Evolutionary conservation across 2,797 vertebrate species (phyloP).

Genomic region (Salarias fasciatus): DNA sequence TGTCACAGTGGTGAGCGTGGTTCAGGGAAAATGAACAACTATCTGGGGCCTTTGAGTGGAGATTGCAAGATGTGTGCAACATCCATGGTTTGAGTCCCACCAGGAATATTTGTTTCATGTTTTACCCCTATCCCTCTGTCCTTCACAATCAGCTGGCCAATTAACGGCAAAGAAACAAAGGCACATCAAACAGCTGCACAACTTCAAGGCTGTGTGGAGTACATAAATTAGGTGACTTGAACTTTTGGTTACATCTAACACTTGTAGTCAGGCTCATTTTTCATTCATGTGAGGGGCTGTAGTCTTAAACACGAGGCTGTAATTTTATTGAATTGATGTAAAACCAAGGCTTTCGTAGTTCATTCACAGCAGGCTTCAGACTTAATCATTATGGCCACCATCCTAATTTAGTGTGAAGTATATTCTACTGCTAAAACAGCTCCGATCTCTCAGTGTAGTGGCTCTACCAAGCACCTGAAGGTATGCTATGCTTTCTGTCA

Average conservation of each 20-base stretch:
- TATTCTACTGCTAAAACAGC: too few species aligned
- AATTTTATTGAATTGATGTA: not conserved
- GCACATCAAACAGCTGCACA: not conserved
- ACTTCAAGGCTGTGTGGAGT: not conserved
- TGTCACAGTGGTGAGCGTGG: too few species aligned
- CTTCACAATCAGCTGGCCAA: not conserved
- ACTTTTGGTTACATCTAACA: not conserved
- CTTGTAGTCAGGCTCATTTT: not conserved
- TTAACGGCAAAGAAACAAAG: not conserved
- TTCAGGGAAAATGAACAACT: too few species aligned
- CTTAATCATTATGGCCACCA: not conserved
- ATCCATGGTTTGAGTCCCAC: not conserved
- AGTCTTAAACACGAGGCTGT: not conserved
- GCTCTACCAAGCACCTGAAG: too few species aligned
- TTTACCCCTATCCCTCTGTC: not conserved
- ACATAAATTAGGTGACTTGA: slow-evolving; percentile 3
- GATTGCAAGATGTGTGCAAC: not conserved
- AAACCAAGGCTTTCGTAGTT: not conserved
- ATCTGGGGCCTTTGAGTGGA: not conserved
- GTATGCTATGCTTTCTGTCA: too few species aligned
- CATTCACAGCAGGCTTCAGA: slow-evolving; percentile 1
- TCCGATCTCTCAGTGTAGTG: too few species aligned
- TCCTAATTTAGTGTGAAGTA: too few species aligned
- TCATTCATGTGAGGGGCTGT: not conserved
- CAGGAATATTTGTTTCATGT: not conserved